These are phyloP conservation scores for Pammene aurita DNA, from an alignment of 2,888 invertebrate genomes.

Conservation along the genomic window DNA sequence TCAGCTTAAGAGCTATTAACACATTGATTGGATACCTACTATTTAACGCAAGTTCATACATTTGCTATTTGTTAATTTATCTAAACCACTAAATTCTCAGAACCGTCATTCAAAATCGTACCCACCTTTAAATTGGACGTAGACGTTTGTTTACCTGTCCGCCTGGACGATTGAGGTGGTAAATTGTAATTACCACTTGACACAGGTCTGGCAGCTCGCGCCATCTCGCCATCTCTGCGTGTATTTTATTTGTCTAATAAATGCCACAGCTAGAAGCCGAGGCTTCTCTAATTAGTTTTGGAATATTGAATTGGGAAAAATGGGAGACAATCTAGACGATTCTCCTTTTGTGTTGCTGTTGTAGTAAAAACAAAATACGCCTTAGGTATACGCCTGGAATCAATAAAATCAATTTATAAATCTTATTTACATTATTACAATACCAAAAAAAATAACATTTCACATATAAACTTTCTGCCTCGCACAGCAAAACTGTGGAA, in stretches of 20 bases:
- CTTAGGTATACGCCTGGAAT: no score
- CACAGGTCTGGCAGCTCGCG: slow-evolving; percentile 56
- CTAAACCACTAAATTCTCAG: neutral
- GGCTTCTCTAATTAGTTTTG: slow-evolving; percentile 31
- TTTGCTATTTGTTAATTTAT: neutral
- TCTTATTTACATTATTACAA: no score
- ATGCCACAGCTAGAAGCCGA: slow-evolving; percentile 24
- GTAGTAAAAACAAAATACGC: neutral
- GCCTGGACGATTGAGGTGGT: slow-evolving; percentile 55
- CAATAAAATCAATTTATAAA: no score
- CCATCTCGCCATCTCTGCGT: slow-evolving; percentile 30
- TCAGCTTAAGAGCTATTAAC: no score
- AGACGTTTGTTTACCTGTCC: slow-evolving; percentile 35
- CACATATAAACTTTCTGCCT: no score
- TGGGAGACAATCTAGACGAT: slow-evolving; percentile 8
- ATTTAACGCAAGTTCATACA: no score
- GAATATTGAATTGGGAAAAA: slow-evolving; percentile 26
- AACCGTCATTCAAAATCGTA: slow-evolving; percentile 13
- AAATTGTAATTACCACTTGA: slow-evolving; percentile 66
- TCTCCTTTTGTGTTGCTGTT: neutral
- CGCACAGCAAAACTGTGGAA: no score
- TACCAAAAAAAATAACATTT: no score
- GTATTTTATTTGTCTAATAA: slow-evolving; percentile 51
- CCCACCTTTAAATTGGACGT: slow-evolving; percentile 30
- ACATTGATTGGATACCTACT: no score